These are phyloP conservation scores for Ditylenchus dipsaci DNA, from an alignment of 1,140 invertebrate species.

Conservation along the genomic window DNA sequence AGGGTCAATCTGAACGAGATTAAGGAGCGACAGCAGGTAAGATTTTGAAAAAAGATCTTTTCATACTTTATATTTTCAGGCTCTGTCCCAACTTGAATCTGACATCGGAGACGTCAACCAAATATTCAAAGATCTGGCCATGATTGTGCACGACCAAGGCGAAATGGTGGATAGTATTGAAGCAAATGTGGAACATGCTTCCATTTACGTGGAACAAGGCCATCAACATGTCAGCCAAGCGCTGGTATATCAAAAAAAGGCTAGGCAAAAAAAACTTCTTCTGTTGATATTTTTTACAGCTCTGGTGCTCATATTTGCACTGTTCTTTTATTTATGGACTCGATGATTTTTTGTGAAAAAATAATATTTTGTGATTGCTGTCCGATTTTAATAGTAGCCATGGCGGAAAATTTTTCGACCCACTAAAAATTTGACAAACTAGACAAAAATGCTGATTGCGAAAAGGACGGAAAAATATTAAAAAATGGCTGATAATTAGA, in stretches of 20 bases:
- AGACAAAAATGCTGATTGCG: no score
- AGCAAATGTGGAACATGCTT: constrained; percentile 74
- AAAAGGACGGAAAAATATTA: no score
- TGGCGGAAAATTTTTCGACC: no score
- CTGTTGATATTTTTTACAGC: constrained; percentile 7
- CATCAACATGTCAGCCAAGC: constrained; percentile 50
- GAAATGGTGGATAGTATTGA: constrained; percentile 90
- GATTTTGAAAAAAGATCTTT: no score
- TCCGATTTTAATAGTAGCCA: no score
- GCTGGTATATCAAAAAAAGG: constrained; percentile 50
- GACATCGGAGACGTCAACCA: constrained; percentile 93
- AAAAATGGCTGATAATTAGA: no score
- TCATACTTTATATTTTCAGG: constrained; percentile 23
- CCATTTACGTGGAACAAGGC: constrained; percentile 39
- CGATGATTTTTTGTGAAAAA: constrained; percentile 1
- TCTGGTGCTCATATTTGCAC: constrained; percentile 2
- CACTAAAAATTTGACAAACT: no score
- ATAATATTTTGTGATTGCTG: no score
- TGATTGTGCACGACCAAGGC: constrained; percentile 94
- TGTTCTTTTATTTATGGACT: constrained; percentile 15
- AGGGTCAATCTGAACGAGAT: constrained; percentile 78
- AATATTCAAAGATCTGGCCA: constrained; percentile 94
- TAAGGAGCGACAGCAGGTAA: constrained; percentile 82
- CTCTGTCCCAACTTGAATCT: constrained; percentile 66
- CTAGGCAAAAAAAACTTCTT: constrained; percentile 53